Conservation (phyloP, 2,113 vertebrate species). For the Holacanthus passer region DNA sequence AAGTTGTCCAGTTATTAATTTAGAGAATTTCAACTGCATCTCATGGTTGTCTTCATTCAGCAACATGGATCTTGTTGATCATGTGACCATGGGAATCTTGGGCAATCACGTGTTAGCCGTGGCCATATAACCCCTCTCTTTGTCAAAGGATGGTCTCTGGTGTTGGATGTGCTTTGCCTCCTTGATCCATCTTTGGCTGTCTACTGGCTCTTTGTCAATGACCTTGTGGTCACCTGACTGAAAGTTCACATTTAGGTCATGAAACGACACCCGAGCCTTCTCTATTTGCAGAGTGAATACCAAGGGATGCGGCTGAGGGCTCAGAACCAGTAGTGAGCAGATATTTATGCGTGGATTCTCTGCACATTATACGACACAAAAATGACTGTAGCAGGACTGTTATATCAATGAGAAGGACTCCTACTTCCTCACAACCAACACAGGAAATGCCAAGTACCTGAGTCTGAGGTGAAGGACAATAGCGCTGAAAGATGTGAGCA, state of each 20-base stretch:
- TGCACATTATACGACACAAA: background rate
- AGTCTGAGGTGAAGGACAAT: background rate
- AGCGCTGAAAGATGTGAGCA: background rate
- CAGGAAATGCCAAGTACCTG: background rate
- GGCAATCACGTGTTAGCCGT: background rate
- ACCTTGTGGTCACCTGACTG: background rate
- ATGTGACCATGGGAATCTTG: background rate
- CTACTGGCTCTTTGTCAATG: background rate
- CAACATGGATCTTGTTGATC: background rate
- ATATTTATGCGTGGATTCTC: background rate
- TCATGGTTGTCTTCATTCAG: background rate
- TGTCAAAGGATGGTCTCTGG: background rate
- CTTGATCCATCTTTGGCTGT: background rate
- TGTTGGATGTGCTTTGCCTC: background rate
- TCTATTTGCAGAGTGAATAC: background rate
- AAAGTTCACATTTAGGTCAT: conserved; percentile 6
- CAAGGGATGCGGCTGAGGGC: background rate
- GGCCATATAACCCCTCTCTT: background rate
- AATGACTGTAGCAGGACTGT: background rate
- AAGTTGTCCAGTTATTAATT: background rate
- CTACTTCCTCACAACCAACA: background rate
- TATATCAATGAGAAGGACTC: background rate
- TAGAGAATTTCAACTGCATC: background rate
- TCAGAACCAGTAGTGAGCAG: background rate
- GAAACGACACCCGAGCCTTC: background rate